phyloP scores from a whole-genome alignment of 2,888 invertebrate species.

The Drosophila demipolita region DNA sequence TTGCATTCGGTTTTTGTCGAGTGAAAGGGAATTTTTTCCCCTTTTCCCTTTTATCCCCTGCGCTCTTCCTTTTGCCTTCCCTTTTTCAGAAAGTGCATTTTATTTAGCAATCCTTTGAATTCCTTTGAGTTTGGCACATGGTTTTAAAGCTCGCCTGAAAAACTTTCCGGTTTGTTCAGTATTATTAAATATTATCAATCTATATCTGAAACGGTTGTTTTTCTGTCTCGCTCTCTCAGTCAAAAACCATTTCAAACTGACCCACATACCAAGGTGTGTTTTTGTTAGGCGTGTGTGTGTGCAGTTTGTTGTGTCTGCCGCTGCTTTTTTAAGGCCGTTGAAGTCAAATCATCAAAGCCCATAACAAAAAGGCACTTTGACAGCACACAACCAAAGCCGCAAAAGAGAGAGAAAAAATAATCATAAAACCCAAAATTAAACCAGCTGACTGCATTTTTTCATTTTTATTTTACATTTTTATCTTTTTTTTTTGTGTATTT shows the following conservation, averaged over 20 bases:
- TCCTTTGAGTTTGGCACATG: not conserved
- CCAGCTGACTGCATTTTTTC: slow-evolving; percentile 63
- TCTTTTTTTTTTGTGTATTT: slow-evolving; percentile 44
- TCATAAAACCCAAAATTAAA: slow-evolving; percentile 53
- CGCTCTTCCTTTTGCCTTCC: not conserved
- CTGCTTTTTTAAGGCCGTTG: slow-evolving; percentile 64
- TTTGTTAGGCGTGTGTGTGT: slow-evolving; percentile 66
- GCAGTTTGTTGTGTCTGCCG: slow-evolving; percentile 45
- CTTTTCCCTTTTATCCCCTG: not conserved
- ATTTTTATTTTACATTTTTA: slow-evolving; percentile 8
- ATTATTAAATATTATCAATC: slow-evolving; percentile 12
- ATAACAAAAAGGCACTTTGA: slow-evolving; percentile 58
- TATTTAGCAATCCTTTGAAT: slow-evolving; percentile 11
- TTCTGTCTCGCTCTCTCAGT: slow-evolving; percentile 25
- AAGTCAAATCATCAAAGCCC: slow-evolving; percentile 45
- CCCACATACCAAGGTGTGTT: slow-evolving; percentile 77
- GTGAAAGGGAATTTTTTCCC: slow-evolving; percentile 37
- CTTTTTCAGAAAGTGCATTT: slow-evolving; percentile 1
- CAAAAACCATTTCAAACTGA: slow-evolving; percentile 76
- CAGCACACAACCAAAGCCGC: slow-evolving; percentile 46
- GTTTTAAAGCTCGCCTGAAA: not conserved
- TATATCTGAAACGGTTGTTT: slow-evolving; percentile 17
- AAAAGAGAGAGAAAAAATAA: slow-evolving; percentile 16
- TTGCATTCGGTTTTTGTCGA: slow-evolving; percentile 29
- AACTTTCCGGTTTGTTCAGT: slow-evolving; percentile 3